Conservation (phyloP, 1,140 invertebrate species). For the Colletes gigas region DNA sequence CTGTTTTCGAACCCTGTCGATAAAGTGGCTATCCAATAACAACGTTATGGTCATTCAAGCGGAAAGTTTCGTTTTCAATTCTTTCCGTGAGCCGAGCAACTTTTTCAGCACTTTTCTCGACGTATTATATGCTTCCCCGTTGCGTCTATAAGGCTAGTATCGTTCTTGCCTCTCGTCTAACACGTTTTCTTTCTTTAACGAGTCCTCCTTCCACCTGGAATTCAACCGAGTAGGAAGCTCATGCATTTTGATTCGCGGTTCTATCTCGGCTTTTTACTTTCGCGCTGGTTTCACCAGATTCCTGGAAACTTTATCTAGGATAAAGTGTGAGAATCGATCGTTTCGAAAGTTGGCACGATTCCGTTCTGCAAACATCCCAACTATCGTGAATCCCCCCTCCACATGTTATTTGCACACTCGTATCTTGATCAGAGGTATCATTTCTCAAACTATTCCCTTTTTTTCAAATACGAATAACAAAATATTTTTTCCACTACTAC, state of each 20-base stretch:
- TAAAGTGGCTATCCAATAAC: too few relatives aligned
- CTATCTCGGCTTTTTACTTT: constrained; percentile 3
- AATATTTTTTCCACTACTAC: not conserved
- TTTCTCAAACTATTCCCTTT: not conserved
- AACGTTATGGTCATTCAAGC: too few relatives aligned
- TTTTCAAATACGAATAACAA: too few relatives aligned
- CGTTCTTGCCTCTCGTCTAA: not conserved
- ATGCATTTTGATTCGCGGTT: not conserved
- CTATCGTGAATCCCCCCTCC: constrained; percentile 5
- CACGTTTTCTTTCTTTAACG: not conserved
- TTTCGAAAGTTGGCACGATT: constrained; percentile 8
- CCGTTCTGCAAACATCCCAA: not conserved
- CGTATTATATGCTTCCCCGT: too few relatives aligned
- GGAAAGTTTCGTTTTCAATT: too few relatives aligned
- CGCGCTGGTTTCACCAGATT: constrained; percentile 23
- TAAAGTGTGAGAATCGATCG: constrained; percentile 14
- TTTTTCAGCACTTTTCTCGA: too few relatives aligned
- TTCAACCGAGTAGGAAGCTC: constrained; percentile 1
- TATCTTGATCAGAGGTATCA: too few relatives aligned
- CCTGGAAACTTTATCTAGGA: constrained; percentile 16
- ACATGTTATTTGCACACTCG: too few relatives aligned
- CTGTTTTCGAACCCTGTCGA: too few relatives aligned
- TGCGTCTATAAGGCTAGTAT: too few relatives aligned
- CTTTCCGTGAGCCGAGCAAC: too few relatives aligned
- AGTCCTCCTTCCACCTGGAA: not conserved